Conservation (phyloP, 2,113 vertebrate species). For the Colaptes auratus region DNA sequence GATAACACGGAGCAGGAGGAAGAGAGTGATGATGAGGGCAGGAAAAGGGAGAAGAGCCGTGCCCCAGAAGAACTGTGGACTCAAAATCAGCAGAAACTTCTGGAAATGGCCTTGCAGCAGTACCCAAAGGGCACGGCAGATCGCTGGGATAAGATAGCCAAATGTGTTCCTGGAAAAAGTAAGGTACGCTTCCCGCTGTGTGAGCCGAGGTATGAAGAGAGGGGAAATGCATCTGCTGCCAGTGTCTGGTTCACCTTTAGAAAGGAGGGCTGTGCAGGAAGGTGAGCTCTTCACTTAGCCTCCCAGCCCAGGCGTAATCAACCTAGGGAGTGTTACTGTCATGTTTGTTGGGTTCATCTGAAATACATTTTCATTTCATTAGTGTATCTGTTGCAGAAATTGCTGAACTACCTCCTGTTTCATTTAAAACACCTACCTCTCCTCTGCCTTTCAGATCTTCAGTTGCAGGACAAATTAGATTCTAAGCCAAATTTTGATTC, state of each 20-base stretch:
- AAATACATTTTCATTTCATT: background rate
- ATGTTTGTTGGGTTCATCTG: background rate
- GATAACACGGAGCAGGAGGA: slow-evolving; percentile 69
- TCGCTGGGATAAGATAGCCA: slow-evolving; percentile 96
- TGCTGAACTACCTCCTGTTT: background rate
- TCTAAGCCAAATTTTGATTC: background rate
- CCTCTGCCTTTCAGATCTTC: slow-evolving; percentile 30
- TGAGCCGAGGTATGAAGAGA: background rate
- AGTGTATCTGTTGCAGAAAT: background rate
- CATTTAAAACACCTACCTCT: background rate
- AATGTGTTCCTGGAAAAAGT: slow-evolving; percentile 88
- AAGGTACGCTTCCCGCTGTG: slow-evolving; percentile 80
- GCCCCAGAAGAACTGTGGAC: slow-evolving; percentile 83
- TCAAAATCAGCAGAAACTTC: slow-evolving; percentile 94
- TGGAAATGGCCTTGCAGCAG: slow-evolving; percentile 93
- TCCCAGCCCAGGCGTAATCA: too few species aligned
- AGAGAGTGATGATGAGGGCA: slow-evolving; percentile 80
- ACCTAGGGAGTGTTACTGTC: background rate
- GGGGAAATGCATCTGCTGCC: background rate
- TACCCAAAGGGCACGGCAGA: slow-evolving; percentile 88
- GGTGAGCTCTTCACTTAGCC: background rate
- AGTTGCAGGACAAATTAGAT: slow-evolving; percentile 23
- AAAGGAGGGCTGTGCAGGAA: background rate
- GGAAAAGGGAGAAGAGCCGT: slow-evolving; percentile 52
- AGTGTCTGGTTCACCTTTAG: background rate